Evolutionary conservation across 2,797 vertebrate species (phyloP), one percentile per base, ranked within the genome.

Genomic region (Pseudochirops corinnae): DNA sequence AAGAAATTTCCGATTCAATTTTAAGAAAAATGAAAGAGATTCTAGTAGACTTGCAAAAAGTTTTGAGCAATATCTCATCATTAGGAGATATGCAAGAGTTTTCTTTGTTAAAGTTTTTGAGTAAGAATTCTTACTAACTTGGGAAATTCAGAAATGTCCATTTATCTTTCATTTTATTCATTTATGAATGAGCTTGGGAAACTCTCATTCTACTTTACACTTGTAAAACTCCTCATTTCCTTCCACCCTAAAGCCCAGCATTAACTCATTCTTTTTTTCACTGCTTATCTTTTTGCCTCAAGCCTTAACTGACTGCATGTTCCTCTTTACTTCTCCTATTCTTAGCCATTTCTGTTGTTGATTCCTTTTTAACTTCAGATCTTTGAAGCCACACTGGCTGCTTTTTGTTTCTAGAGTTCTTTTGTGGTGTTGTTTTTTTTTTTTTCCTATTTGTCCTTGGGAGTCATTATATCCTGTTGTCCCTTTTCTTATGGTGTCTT

Each of bases 401-500:
- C 95, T 96, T 97, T 98, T 98, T 98, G 93, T 97, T 97, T 93
- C 93, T 96, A 91, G 21, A 87, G 28, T 7, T n/a, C 91, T 93
- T 62, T 90, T 14, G 74, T 91, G 56, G 74, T 91, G 56, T 82
- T 82, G 67, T 24, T 46, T n/a, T 5, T n/a, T 62, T 29, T 67
- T 62, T 31, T 74, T n/a, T 55, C 11, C 57, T 67, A 33, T n/a
- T 11, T 13, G 28, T 13, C 26, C 94, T 93, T 93, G n/a, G 52
- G 82, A 93, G 96, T 98, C 97, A 98, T 97, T 98, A 97, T 97
- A 97, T 95, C 97, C 96, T 94, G 95, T 96, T 96, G 55, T 96
- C 94, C 95, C 97, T 97, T 95, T 97, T 96, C 95, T 96, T 96
- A 93, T 92, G 28, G 2, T 90, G 94, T 94, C 94, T 95, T 96